Evolutionary conservation across 2,113 vertebrate genomes (phyloP), one percentile per base, ranked within the genome.

Genomic region (Lamprotornis superbus): DNA sequence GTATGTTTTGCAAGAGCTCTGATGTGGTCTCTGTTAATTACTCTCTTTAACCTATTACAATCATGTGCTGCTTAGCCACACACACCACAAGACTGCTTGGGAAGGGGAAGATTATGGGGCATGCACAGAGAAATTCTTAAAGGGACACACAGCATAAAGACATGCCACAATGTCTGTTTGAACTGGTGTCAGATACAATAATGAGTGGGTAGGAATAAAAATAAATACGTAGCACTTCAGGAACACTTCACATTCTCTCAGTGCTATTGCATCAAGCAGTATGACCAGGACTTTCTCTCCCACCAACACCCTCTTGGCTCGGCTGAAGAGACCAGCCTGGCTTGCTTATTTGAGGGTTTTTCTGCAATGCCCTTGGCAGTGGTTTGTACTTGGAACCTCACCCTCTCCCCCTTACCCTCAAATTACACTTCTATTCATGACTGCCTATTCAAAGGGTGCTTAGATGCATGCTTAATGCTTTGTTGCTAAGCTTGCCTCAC

Each of bases 11-110:
- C 81, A 93, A 95, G 76, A 86, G 12, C 81, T 97, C 88, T 96
- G 84, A 96, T 97, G 95, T 97, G 96, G 96, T 90, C 76, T 73
- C 49, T 55, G 73, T 93, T 96, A 97, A 97, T 96, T 89, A 79
- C 73, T 84, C 73, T 87, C 74, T 92, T 93, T 87, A 96, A 64
- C 86, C 68, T 82, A 69, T 73, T 93, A 83, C 65, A 95, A 79
- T 94, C 93, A 93, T 92, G 77, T 76, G 90, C 90, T 81, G 53
- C 86, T 93, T 93, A 83, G 89, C 93, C 60, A 0, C 82, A 64
- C 37, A 77, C 71, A 93, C 94, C 81, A 57, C 94, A 93, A 64
- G 87, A 91, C 82, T 81, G n/a, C 85, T 87, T 87, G 94, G 70
- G 69, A 91, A 90, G 61, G n/a, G 50, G 24, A 96, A 94, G 64